phyloP scores from a whole-genome alignment of 2,888 invertebrate genomes.

The Pandemis cinnamomeana region DNA sequence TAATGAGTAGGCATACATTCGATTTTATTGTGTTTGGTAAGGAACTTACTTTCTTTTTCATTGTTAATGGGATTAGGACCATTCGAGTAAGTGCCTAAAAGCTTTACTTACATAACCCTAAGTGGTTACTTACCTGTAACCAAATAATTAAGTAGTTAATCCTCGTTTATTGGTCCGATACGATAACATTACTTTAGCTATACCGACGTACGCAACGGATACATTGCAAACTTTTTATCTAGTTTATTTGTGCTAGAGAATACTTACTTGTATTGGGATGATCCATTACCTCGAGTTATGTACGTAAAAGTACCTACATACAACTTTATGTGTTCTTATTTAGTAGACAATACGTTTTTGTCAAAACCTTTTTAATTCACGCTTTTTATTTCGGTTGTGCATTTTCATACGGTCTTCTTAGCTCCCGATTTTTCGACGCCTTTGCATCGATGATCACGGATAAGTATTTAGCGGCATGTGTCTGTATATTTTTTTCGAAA shows the following conservation, averaged over 20 bases:
- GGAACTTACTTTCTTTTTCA: not conserved
- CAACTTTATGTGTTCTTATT: too few species aligned
- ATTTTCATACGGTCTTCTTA: too few species aligned
- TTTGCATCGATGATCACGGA: too few species aligned
- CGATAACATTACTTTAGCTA: not conserved
- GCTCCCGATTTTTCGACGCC: too few species aligned
- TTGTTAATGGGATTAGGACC: not conserved
- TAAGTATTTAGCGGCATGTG: too few species aligned
- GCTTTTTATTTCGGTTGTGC: too few species aligned
- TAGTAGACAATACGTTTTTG: too few species aligned
- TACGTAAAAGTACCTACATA: too few species aligned
- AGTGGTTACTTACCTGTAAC: slow-evolving; percentile 10
- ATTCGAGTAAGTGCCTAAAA: slow-evolving; percentile 8
- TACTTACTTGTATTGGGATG: not conserved
- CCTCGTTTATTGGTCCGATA: not conserved
- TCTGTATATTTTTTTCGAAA: too few species aligned
- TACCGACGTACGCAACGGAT: not conserved
- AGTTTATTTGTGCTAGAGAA: not conserved
- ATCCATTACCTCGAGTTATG: too few species aligned
- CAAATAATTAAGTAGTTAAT: slow-evolving; percentile 2
- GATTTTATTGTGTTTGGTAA: not conserved
- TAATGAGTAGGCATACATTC: not conserved
- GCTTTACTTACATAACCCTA: not conserved
- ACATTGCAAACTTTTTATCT: not conserved
- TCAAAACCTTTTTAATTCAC: too few species aligned